These are phyloP conservation scores for Andrena dorsata DNA, from an alignment of 2,888 invertebrate species.

Conservation along the genomic window DNA sequence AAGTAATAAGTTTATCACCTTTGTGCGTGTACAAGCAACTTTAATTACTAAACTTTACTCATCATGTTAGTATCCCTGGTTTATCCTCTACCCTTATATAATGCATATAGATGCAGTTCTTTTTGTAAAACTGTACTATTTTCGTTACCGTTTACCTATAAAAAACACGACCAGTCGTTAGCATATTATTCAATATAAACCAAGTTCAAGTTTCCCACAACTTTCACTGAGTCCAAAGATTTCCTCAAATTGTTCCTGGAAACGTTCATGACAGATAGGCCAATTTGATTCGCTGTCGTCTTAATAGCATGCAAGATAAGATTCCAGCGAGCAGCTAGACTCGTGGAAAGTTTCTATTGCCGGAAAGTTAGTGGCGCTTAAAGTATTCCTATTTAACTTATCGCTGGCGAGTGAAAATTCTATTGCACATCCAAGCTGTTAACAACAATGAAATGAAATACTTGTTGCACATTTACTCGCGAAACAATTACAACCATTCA, in stretches of 20 bases:
- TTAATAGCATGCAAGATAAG: not conserved
- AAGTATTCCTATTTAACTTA: not conserved
- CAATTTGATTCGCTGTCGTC: conserved; percentile 18
- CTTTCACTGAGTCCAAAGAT: conserved; percentile 3
- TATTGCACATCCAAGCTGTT: not conserved
- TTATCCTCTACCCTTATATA: no score
- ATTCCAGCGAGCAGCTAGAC: not conserved
- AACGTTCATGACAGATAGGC: not conserved
- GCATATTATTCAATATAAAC: not conserved
- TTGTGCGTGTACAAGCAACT: no score
- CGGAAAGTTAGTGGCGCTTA: conserved; percentile 19
- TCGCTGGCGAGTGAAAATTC: not conserved
- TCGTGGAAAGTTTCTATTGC: conserved; percentile 17
- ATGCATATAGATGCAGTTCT: no score
- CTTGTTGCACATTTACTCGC: conserved; percentile 2
- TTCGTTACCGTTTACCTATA: no score
- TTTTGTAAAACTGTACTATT: no score
- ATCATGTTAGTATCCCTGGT: no score
- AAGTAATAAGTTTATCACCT: no score
- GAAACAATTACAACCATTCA: not conserved
- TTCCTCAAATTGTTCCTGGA: not conserved
- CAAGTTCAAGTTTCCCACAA: not conserved
- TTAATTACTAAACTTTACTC: no score
- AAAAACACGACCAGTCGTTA: no score
- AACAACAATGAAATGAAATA: conserved; percentile 5